Evolutionary conservation across 2,888 invertebrate species (phyloP), one percentile per base, ranked within the genome.

Genomic region (Macroteleia sp.): DNA sequence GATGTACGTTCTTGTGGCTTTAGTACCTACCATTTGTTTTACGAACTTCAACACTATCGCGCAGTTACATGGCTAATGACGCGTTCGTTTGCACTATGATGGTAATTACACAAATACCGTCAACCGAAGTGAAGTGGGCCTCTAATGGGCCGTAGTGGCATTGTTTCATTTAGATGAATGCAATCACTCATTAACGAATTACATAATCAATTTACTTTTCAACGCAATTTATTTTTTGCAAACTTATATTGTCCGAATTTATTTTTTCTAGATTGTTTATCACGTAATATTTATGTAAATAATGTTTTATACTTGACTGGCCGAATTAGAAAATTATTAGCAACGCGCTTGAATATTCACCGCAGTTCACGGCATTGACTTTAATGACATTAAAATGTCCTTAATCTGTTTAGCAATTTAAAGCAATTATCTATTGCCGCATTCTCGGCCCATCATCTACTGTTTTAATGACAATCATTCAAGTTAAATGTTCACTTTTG

Each of bases 1-100:
- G 39, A 42, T 52, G 42, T 70, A 78, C 77, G 82, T 80, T 70
- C 62, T 52, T 54, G 62, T 56, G 67, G 48, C 69, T 81, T 70
- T 54, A 50, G 56, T 82, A 79, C 77, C 79, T 79, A 79, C 77
- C 77, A 76, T 78, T 78, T 52, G 44, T 62, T 80, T 52, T 36
- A 44, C 57, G 34, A 41, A 57, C 59, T 66, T 79, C 39, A 67
- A 64, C 57, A 32, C 64, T 75, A 67, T 56, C 46, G 62, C 66
- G 46, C 28, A 36, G 32, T 59, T 48, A 17, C 54, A 34, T 61
- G 19, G 52, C 66, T 44, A 64, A 52, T 75, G 61, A 61, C 41
- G 57, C 61, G 74, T 70, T 79, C 44, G 41, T 74, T 77, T 52
- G 70, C 69, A 70, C 32, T 44, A 52, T 46, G 19, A 32, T 61